Evolutionary conservation across 2,797 vertebrate species (phyloP).

Genomic region (Pangasius larnaudii): DNA sequence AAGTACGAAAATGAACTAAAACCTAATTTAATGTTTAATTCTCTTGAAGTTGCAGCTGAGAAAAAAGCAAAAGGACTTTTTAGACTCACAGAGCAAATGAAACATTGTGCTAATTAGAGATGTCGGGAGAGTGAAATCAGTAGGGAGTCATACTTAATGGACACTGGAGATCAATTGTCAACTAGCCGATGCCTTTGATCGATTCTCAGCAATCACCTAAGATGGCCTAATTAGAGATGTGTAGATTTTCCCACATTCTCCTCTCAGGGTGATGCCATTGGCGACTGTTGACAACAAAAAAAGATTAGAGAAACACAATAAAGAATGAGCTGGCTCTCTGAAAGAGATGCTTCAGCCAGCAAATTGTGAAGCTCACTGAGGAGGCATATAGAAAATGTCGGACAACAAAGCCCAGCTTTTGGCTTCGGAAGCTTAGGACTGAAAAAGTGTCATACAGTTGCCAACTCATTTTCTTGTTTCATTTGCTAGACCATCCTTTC

Average conservation of each 20-base stretch:
- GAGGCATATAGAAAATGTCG: slow-evolving; percentile 29
- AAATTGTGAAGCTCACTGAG: slow-evolving; percentile 21
- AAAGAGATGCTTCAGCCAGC: slow-evolving; percentile 11
- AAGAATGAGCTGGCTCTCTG: slow-evolving; percentile 37
- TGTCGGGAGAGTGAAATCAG: slow-evolving; percentile 13
- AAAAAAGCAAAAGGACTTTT: not conserved
- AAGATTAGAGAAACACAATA: slow-evolving; percentile 6
- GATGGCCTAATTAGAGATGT: not conserved
- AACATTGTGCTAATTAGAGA: slow-evolving; percentile 31
- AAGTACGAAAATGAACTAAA: not conserved
- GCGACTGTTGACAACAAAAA: not conserved
- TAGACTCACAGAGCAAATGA: slow-evolving; percentile 2
- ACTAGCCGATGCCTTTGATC: slow-evolving; percentile 23
- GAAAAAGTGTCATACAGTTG: slow-evolving; percentile 17
- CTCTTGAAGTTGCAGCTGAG: not conserved
- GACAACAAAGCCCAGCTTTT: slow-evolving; percentile 33
- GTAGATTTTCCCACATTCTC: not conserved
- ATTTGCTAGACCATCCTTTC: slow-evolving; percentile 40
- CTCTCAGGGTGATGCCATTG: not conserved
- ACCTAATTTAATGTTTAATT: not conserved
- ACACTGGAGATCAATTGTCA: slow-evolving; percentile 19
- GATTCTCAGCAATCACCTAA: slow-evolving; percentile 21
- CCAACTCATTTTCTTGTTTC: slow-evolving; percentile 27
- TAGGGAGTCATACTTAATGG: not conserved
- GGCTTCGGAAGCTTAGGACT: not conserved